Base-by-base conservation (phyloP, 1,140 invertebrate species). In the Sesamia nonagrioides region DNA sequence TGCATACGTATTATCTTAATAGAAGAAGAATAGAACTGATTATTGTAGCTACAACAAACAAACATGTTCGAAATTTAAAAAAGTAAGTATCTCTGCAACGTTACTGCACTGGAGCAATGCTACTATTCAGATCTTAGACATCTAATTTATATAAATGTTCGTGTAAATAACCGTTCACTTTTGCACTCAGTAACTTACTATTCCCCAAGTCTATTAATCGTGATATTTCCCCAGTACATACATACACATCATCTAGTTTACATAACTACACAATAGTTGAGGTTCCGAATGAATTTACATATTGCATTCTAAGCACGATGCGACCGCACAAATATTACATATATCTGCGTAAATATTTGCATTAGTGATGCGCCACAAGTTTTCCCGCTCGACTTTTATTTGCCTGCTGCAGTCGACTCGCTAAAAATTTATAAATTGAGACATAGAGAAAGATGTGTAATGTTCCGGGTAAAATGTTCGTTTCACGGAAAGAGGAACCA, bases 221-320 rank as follows among this genome's bases (percentile, higher is more conserved):
- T 15, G 18, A 27, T 69, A 27, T n/a, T 69, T 27, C 66, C 40
- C 42, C 66, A 1, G 9, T 33, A 50, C 66, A 87, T 83, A 83
- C 83, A 63, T 17, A 27, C 27, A 27, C 3, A 27, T 3, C 18
- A 48, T 58, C 9, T 18, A 66, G 13, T 69, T 66, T 52, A 50
- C 69, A 79, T 86, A 80, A 73, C 80, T 81, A 80, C 82, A 69
- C 82, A 80, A 76, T 60, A 75, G 72, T 79, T 73, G 81, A 82
- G 87, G 84, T 86, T 84, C 80, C 81, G 72, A 81, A 82, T 88
- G 83, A 88, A 90, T 92, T 88, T 90, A 85, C 87, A 88, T 91
- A 91, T 91, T 91, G 87, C 89, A 91, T 91, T 88, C 84, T 75
- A 60, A 68, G 71, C 60, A 52, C 78, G 71, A 68, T 1, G 56